Base-by-base conservation (phyloP, 2,113 vertebrate species). In the Cairina moschata region DNA sequence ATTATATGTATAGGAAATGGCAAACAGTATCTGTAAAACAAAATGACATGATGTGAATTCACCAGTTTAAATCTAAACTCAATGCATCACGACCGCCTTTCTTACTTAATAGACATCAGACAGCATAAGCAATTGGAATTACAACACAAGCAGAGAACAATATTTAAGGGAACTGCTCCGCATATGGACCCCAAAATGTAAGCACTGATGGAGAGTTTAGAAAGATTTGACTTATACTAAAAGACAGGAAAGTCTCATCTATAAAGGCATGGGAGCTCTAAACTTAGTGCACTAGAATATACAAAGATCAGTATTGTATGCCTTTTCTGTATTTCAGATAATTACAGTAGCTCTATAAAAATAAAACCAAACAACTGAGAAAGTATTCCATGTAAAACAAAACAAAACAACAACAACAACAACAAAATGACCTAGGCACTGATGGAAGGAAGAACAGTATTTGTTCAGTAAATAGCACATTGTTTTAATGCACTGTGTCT, bases 101-200 rank as follows among this genome's bases (percentile, higher is more conserved):
- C 93, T 92, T 83, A 60, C 85, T 88, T 79, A 93, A 93, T 62
- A 90, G 85, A 65, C 73, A 82, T 94, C 86, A 90, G 68, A 92
- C 40, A 94, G 28, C 34, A 36, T 1, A 14, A 93, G 23, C 36
- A 81, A 86, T 25, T 36, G 65, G 62, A 86, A 92, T 65, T 78
- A 77, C 20, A 94, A 66, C 36, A 80, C 46, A 83, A 71, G 73
- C 42, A 81, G 42, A 83, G 81, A 77, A 68, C 77, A 84, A 69
- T 56, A 84, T 89, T 72, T 77, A 86, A 92, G n/a, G 66, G 48
- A 88, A 72, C 22, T 66, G 73, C 6, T 42, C 69, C 34, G 48
- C 69, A 75, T 86, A 72, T 14, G 68, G 88, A 62, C 69, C 44
- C 68, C 32, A 72, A 95, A 96, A 81, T 2, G 12, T 46, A 79